phyloP scores from a whole-genome alignment of 2,113 vertebrate genomes.

The Neogobius melanostomus region DNA sequence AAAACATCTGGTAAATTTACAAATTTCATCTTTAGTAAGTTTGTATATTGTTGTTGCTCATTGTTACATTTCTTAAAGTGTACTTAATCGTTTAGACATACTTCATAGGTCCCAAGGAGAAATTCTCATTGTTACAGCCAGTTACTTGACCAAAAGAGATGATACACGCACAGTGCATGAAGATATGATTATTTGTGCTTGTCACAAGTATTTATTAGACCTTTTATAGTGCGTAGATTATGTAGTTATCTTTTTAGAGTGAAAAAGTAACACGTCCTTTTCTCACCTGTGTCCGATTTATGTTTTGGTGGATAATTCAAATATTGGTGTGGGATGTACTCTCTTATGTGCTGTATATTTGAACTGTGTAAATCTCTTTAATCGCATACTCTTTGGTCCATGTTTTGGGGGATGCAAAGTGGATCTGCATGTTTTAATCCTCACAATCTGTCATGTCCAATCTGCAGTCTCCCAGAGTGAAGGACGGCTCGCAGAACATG shows the following conservation, averaged over 20 bases:
- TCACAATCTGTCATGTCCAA: conserved; percentile 74
- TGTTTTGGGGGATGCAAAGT: conserved; percentile 29
- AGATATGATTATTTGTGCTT: too few species aligned
- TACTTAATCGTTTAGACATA: too few species aligned
- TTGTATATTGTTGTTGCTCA: too few species aligned
- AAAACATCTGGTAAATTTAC: too few species aligned
- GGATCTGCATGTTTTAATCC: conserved; percentile 66
- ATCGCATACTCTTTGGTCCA: conserved; percentile 39
- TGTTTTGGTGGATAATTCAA: conserved; percentile 10
- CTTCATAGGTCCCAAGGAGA: too few species aligned
- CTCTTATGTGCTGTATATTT: conserved; percentile 29
- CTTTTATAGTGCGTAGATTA: background rate
- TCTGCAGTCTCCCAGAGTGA: conserved; percentile 95
- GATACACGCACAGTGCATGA: too few species aligned
- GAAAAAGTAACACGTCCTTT: background rate
- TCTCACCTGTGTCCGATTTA: conserved; percentile 1
- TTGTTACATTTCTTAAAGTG: too few species aligned
- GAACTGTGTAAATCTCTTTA: conserved; percentile 46
- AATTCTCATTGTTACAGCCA: too few species aligned
- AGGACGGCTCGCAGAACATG: conserved; percentile 86
- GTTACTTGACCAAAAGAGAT: too few species aligned
- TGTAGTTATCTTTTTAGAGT: background rate
- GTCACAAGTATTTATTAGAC: background rate
- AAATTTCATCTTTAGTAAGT: too few species aligned
- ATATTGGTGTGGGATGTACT: conserved; percentile 49